Evolutionary conservation across 2,888 invertebrate genomes (phyloP).

Genomic region (Cephus sareptanus): DNA sequence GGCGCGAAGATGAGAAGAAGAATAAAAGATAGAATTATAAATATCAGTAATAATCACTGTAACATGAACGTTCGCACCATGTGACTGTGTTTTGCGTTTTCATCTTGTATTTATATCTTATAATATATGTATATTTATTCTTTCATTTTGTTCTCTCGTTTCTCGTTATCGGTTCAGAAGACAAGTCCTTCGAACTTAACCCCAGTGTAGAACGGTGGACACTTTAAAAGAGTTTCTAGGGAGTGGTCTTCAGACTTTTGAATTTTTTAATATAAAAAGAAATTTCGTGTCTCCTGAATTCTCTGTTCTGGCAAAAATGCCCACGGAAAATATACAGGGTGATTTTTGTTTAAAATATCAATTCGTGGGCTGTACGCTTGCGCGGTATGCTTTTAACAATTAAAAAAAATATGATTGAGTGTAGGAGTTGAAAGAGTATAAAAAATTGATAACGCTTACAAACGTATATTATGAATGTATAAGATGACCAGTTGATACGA

Average conservation of each 20-base stretch:
- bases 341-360: neutral
- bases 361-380: neutral
- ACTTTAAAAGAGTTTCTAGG: neutral
- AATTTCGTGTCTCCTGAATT: neutral
- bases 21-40: neutral
- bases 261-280: neutral
- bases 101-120: neutral
- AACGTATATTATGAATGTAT: neutral
- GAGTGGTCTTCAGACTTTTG: neutral
- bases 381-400: constrained; percentile 16
- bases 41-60: neutral
- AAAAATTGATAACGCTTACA: neutral
- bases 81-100: neutral
- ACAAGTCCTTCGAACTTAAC: neutral
- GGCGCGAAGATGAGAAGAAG: neutral
- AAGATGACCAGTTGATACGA: neutral
- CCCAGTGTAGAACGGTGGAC: neutral
- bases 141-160: neutral
- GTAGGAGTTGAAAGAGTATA: neutral
- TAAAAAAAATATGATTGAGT: constrained; percentile 13
- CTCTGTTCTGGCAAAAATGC: neutral
- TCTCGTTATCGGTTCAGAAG: neutral
- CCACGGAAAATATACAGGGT: neutral
- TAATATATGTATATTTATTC: neutral
- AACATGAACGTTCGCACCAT: neutral